Evolutionary conservation across 2,888 invertebrate species (phyloP), one percentile per base, ranked within the genome.

Genomic region (Hypena proboscidalis): DNA sequence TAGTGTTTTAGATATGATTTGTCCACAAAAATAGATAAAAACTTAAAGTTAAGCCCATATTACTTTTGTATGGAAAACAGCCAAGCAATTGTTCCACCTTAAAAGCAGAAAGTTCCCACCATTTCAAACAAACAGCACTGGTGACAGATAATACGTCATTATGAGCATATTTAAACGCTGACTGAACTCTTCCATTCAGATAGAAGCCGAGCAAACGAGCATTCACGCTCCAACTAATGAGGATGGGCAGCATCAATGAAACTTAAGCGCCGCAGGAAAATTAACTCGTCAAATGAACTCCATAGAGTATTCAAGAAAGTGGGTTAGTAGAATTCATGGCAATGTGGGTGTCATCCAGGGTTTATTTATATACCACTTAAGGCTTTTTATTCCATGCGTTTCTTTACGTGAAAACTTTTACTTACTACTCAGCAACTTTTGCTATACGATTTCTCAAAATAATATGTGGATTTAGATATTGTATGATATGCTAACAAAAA

Each of bases 171-270:
- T 53, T 32, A 35, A 73, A 64, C 56, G 70, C 67, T 70, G 68
- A 68, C 58, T 44, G 32, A 41, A 65, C 53, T 41, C 20, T 59
- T 53, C 26, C 47, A 59, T 62, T 62, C 54, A 57, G 36, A 65
- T 74, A 73, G 65, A 77, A 58, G 79, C 75, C 80, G 74, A 54
- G 59, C 58, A 66, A 74, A 68, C 62, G 67, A 65, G 62, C 70
- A 77, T 72, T 75, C 74, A 72, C 62, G 58, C 40, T 37, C 33
- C 21, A 52, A 60, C 58, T 81, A 83, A 82, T 80, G 80, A 82
- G 76, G 66, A 69, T 57, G 52, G 46, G 63, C 65, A 58, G 58
- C 62, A 62, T 55, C 65, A 67, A 68, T 68, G 57, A 51, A 70
- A 43, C 32, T 32, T 14, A 17, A 50, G 42, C 53, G 58, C 56